A percentile compares a stretch with the other conserved stretches of the same genome.
phyloP scores from a whole-genome alignment of 2,113 vertebrate species.

The Rynchops niger region DNA sequence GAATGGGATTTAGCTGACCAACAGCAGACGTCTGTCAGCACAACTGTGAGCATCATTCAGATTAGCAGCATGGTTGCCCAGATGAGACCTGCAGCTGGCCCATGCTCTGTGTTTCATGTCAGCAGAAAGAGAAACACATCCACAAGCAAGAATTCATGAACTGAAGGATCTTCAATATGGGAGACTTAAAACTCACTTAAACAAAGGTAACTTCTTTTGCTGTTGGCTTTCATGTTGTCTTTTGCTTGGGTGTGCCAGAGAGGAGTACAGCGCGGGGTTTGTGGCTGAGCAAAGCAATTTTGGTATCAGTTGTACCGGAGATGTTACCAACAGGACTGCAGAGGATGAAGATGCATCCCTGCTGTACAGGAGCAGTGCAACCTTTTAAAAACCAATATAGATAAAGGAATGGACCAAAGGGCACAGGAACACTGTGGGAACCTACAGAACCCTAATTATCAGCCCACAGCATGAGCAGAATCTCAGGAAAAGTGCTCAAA shows the following conservation, averaged over 20 bases:
- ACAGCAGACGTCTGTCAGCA: not conserved
- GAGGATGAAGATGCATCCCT: not conserved
- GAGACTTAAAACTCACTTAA: not conserved
- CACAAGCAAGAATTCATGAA: not conserved
- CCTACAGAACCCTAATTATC: not conserved
- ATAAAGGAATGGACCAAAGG: not conserved
- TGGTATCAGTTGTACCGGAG: fast-evolving
- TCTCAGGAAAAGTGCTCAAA: not conserved
- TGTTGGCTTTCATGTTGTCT: not conserved
- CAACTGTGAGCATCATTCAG: not conserved
- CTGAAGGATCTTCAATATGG: not conserved
- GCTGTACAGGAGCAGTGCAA: not conserved
- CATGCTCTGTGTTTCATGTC: not conserved
- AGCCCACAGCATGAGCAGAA: not conserved
- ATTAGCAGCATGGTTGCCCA: not conserved
- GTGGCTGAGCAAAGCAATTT: not conserved
- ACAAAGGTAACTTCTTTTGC: not conserved
- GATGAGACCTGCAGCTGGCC: not conserved
- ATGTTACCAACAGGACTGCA: not conserved
- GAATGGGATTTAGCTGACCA: not conserved
- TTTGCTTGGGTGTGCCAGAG: not conserved
- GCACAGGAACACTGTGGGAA: not conserved
- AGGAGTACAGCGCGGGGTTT: not conserved
- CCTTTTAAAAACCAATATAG: not conserved
- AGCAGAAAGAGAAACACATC: not conserved